phyloP scores from a whole-genome alignment of 2,888 invertebrate genomes.

The Acleris holmiana region DNA sequence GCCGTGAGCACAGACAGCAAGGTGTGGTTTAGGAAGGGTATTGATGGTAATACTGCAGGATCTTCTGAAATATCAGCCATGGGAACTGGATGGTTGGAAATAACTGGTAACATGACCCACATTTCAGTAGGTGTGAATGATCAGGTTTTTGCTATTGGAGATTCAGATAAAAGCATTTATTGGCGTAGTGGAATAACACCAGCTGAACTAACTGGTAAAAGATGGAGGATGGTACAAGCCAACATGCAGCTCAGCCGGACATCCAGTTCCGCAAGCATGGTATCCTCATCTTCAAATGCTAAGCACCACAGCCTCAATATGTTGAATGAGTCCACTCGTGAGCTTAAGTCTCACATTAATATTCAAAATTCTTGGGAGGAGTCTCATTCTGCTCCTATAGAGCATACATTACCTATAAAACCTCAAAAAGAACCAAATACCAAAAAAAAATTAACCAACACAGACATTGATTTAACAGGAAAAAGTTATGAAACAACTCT shows the following conservation, averaged over 20 bases:
- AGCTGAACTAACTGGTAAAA: constrained; percentile 92
- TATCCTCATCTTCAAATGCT: constrained; percentile 85
- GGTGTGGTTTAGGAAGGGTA: constrained; percentile 93
- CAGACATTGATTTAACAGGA: constrained; percentile 83
- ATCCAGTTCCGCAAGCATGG: constrained; percentile 90
- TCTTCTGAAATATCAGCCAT: constrained; percentile 90
- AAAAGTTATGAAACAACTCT: constrained; percentile 89
- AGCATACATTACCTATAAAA: constrained; percentile 86
- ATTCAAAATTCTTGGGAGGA: constrained; percentile 87
- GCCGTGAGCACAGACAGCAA: constrained; percentile 92
- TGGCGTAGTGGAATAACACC: constrained; percentile 90
- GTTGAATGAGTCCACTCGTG: constrained; percentile 68
- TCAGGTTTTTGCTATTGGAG: constrained; percentile 94
- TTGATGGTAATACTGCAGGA: constrained; percentile 88
- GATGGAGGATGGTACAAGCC: constrained; percentile 92
- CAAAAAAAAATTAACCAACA: constrained; percentile 65
- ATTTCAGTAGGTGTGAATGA: constrained; percentile 94
- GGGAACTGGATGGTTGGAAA: constrained; percentile 95
- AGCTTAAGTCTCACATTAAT: constrained; percentile 79
- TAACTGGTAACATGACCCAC: constrained; percentile 92
- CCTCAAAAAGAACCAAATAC: constrained; percentile 63
- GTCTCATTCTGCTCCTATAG: constrained; percentile 89
- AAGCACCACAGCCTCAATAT: constrained; percentile 88
- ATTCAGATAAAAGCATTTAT: constrained; percentile 91
- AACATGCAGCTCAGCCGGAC: constrained; percentile 93